Percentiles rank a stretch among this genome's conserved stretches.
These are phyloP conservation scores for Distichodus sexfasciatus DNA, from an alignment of 2,797 vertebrate species.

Conservation along the genomic window DNA sequence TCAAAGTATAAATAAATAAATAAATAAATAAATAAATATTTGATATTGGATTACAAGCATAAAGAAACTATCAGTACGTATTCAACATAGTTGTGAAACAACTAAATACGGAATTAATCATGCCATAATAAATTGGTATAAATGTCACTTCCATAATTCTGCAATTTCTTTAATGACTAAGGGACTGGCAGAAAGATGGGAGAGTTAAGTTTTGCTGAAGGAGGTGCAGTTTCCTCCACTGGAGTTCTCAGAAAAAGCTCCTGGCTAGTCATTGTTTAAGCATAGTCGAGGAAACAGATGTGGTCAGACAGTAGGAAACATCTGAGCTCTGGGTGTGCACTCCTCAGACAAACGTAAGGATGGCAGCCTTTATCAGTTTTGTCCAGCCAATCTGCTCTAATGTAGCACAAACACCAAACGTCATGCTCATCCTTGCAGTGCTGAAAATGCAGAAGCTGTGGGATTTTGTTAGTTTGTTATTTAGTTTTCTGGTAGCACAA, in stretches of 20 bases:
- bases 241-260: slow-evolving; percentile 10
- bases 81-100: too few relatives aligned
- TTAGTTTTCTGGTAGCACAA: background rate
- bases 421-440: background rate
- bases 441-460: too few relatives aligned
- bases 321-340: background rate
- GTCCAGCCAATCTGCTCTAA: background rate
- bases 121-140: too few relatives aligned
- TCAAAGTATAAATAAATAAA: too few relatives aligned
- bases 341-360: slow-evolving; percentile 9
- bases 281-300: slow-evolving; percentile 32
- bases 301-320: slow-evolving; percentile 24
- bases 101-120: too few relatives aligned
- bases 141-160: too few relatives aligned
- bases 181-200: background rate
- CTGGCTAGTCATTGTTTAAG: slow-evolving; percentile 26
- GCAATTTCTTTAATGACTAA: too few relatives aligned
- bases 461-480: background rate
- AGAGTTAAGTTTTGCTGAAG: background rate
- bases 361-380: background rate
- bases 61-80: too few relatives aligned
- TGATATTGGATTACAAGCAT: too few relatives aligned
- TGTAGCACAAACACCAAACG: background rate
- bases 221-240: slow-evolving; percentile 8
- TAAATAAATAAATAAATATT: too few relatives aligned